phyloP scores from a whole-genome alignment of 2,797 vertebrate species.

The Rallus crepitans region DNA sequence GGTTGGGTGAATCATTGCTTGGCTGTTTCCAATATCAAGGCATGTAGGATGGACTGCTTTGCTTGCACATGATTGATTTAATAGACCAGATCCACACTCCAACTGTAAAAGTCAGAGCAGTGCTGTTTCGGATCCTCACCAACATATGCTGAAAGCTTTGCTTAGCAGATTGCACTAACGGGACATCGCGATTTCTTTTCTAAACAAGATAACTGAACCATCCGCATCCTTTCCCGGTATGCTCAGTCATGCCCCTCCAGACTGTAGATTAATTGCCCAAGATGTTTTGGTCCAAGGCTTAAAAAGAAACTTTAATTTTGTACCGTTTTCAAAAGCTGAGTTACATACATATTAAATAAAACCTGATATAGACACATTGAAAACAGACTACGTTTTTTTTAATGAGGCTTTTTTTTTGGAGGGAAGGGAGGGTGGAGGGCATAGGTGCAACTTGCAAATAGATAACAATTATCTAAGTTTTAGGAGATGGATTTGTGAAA shows the following conservation, averaged over 20 bases:
- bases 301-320: not conserved
- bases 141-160: not conserved
- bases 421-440: too few relatives aligned
- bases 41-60: not conserved
- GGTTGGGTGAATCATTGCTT: not conserved
- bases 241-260: not conserved
- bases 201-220: not conserved
- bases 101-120: not conserved
- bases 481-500: not conserved
- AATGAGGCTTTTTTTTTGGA: not conserved
- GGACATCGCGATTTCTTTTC: not conserved
- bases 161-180: not conserved
- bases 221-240: not conserved
- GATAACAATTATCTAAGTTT: not conserved
- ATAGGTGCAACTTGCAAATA: not conserved
- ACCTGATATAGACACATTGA: not conserved
- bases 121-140: not conserved
- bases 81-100: not conserved
- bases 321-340: not conserved
- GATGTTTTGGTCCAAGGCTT: not conserved
- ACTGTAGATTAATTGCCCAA: not conserved
- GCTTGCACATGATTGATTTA: not conserved
- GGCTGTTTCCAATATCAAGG: not conserved
- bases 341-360: not conserved
- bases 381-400: not conserved